These are phyloP conservation scores for Sthenelais limicola DNA, from an alignment of 2,888 invertebrate species.

Conservation along the genomic window DNA sequence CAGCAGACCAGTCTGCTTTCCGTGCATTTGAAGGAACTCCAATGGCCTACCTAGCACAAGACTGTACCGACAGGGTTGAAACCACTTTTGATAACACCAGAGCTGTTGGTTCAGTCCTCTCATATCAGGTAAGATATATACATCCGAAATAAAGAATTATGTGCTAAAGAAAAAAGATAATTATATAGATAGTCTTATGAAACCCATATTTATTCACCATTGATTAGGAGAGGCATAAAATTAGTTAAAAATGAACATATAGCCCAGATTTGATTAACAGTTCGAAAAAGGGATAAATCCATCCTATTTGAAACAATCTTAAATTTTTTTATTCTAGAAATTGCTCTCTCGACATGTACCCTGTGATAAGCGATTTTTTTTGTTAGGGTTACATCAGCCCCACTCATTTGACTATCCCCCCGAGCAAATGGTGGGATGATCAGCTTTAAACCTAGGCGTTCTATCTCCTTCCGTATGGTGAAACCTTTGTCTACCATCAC, in stretches of 20 bases:
- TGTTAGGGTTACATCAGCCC: not conserved
- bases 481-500: not conserved
- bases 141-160: too few species aligned
- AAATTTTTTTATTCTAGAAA: not conserved
- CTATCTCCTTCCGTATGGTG: not conserved
- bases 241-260: not conserved
- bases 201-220: too few species aligned
- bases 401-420: not conserved
- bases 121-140: too few species aligned
- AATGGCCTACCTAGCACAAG: too few species aligned
- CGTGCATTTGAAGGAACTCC: too few species aligned
- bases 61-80: too few species aligned
- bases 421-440: not conserved
- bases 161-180: too few species aligned
- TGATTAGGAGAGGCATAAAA: not conserved
- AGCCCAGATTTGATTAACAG: not conserved
- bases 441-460: not conserved
- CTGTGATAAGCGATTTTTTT: not conserved
- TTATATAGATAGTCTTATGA: too few species aligned
- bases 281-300: not conserved
- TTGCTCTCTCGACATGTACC: not conserved
- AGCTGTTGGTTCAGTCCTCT: too few species aligned
- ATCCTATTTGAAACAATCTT: not conserved
- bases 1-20: too few species aligned
- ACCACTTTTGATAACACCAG: too few species aligned